Percentiles rank a stretch among this genome's conserved stretches.
phyloP scores from a whole-genome alignment of 2,888 invertebrate species.

The Tigriopus californicus region DNA sequence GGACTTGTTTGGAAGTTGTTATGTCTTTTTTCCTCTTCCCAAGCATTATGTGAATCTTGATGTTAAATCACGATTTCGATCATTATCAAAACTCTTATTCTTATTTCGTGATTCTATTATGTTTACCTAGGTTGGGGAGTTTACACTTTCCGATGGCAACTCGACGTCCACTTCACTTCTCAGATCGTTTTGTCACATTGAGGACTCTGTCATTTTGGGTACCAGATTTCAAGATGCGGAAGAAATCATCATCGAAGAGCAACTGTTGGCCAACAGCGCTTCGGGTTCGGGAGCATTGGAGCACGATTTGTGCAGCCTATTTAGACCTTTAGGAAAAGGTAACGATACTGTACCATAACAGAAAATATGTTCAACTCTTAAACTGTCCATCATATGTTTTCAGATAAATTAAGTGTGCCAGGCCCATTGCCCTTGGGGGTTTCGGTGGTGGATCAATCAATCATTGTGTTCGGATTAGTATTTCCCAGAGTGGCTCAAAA shows the following conservation, averaged over 20 bases:
- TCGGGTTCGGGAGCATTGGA: conserved; percentile 90
- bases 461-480: conserved; percentile 74
- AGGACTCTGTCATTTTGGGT: conserved; percentile 75
- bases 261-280: conserved; percentile 85
- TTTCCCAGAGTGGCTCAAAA: conserved; percentile 88
- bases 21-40: too few species aligned
- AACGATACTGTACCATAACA: too few species aligned
- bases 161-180: conserved; percentile 71
- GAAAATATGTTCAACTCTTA: too few species aligned
- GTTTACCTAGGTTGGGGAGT: conserved; percentile 48
- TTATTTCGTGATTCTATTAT: too few species aligned
- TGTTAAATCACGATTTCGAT: too few species aligned
- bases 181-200: conserved; percentile 61
- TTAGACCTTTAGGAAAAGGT: conserved; percentile 35
- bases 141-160: conserved; percentile 78
- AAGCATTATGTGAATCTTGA: too few species aligned
- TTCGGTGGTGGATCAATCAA: conserved; percentile 86
- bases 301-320: conserved; percentile 84
- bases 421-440: conserved; percentile 80
- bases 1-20: too few species aligned
- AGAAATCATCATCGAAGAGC: conserved; percentile 88
- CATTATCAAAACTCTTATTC: too few species aligned
- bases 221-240: conserved; percentile 92
- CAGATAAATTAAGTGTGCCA: conserved; percentile 35
- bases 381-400: too few species aligned